These are phyloP conservation scores for Phocides pigmalion DNA, from an alignment of 1,140 invertebrate genomes.

Conservation along the genomic window DNA sequence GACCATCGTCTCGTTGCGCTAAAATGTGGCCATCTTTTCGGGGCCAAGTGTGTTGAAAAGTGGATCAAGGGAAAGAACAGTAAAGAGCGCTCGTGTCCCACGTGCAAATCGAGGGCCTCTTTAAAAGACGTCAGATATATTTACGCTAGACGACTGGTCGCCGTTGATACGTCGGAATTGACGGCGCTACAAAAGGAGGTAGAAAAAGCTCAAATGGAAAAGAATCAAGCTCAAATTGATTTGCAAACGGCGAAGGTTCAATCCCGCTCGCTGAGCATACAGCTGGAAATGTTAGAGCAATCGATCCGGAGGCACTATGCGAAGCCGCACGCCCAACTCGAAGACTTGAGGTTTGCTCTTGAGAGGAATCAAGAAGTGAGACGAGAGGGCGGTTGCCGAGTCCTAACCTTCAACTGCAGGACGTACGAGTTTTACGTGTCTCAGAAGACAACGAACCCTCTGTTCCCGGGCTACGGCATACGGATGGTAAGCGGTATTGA, in stretches of 20 bases:
- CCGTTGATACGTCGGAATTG: slow-evolving; percentile 82
- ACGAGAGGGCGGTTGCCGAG: slow-evolving; percentile 89
- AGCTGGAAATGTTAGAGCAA: slow-evolving; percentile 72
- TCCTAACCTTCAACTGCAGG: slow-evolving; percentile 87
- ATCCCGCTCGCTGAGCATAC: slow-evolving; percentile 74
- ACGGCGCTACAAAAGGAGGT: slow-evolving; percentile 83
- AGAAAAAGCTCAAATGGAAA: slow-evolving; percentile 65
- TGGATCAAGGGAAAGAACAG: slow-evolving; percentile 87
- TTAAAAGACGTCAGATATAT: slow-evolving; percentile 90
- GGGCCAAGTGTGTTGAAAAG: slow-evolving; percentile 91
- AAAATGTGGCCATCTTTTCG: slow-evolving; percentile 96
- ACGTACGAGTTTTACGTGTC: slow-evolving; percentile 88
- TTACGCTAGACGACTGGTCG: slow-evolving; percentile 81
- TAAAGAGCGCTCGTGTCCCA: slow-evolving; percentile 88
- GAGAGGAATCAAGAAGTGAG: slow-evolving; percentile 87
- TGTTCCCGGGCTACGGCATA: slow-evolving; percentile 92
- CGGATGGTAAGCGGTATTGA: slow-evolving; percentile 88
- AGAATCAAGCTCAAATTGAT: slow-evolving; percentile 63
- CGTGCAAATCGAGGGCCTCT: slow-evolving; percentile 92
- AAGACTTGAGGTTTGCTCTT: slow-evolving; percentile 83
- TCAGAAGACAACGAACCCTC: slow-evolving; percentile 87
- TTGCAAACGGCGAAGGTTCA: slow-evolving; percentile 67
- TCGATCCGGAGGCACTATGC: slow-evolving; percentile 26
- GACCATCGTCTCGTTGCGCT: slow-evolving; percentile 92
- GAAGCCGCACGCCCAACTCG: slow-evolving; percentile 51